Evolutionary conservation across 2,888 invertebrate genomes (phyloP).

Genomic region (Ormyrus thymus): DNA sequence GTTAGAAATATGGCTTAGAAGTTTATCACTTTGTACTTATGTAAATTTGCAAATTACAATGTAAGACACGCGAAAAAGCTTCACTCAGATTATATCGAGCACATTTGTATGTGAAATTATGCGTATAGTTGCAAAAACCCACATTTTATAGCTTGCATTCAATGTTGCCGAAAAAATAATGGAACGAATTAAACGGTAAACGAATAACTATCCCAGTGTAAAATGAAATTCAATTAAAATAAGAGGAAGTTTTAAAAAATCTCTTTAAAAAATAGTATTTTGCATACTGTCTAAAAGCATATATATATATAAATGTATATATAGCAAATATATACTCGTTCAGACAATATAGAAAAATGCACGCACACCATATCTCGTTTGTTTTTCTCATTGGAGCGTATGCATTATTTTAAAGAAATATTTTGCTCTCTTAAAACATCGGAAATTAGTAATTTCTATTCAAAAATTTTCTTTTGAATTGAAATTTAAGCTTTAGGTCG

Average conservation of each 20-base stretch:
- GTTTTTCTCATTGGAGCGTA: constrained; percentile 19
- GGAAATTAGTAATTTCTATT: neutral
- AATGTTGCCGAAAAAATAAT: constrained; percentile 19
- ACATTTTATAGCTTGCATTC: constrained; percentile 53
- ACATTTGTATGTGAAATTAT: constrained; percentile 43
- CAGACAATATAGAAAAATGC: constrained; percentile 47
- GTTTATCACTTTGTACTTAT: constrained; percentile 50
- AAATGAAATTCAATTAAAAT: constrained; percentile 3
- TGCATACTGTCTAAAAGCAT: constrained; percentile 37
- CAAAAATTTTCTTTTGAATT: neutral
- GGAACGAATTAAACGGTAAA: neutral
- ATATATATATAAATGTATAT: constrained; percentile 28
- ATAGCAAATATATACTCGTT: constrained; percentile 39
- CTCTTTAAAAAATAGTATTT: constrained; percentile 42
- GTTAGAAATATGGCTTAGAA: neutral
- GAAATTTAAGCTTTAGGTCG: neutral
- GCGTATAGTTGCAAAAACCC: constrained; percentile 29
- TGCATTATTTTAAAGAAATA: constrained; percentile 15
- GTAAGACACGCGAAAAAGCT: constrained; percentile 21
- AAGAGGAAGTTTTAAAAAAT: constrained; percentile 4
- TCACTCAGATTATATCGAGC: constrained; percentile 24
- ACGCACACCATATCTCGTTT: constrained; percentile 2
- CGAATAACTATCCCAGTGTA: constrained; percentile 14
- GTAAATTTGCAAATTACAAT: constrained; percentile 41
- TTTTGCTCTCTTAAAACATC: constrained; percentile 39